Evolutionary conservation across 2,797 vertebrate species (phyloP).

Genomic region (Oreonectes daqikongensis): DNA sequence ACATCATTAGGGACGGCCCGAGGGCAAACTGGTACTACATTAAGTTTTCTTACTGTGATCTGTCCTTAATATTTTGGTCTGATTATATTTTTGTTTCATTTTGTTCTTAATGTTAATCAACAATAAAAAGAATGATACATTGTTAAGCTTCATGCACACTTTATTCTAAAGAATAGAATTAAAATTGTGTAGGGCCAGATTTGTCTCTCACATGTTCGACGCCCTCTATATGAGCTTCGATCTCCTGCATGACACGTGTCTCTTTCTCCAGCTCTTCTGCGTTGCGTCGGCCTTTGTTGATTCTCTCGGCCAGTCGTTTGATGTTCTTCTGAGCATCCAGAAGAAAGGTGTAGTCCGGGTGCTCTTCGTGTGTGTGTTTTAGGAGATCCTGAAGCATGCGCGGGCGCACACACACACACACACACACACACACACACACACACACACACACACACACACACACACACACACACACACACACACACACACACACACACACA

Average conservation of each 20-base stretch:
- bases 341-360: slow-evolving; percentile 88
- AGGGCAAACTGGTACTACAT: not conserved
- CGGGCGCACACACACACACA: slow-evolving; percentile 14
- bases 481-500: slow-evolving; percentile 6
- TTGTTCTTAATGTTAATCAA: too few species aligned
- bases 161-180: too few species aligned
- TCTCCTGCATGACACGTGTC: slow-evolving; percentile 94
- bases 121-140: too few species aligned
- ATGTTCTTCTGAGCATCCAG: slow-evolving; percentile 93
- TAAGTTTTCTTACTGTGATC: too few species aligned
- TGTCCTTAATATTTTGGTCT: too few species aligned
- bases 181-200: too few species aligned
- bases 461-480: not conserved
- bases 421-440: not conserved
- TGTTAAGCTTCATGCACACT: too few species aligned
- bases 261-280: slow-evolving; percentile 95
- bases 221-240: slow-evolving; percentile 96
- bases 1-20: not conserved
- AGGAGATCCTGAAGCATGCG: slow-evolving; percentile 86
- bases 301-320: slow-evolving; percentile 92
- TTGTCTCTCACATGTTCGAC: slow-evolving; percentile 89
- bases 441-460: not conserved
- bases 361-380: slow-evolving; percentile 94
- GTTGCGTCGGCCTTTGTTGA: slow-evolving; percentile 93
- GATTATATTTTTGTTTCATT: too few species aligned